A percentile compares a stretch with the other conserved stretches of the same genome.
Evolutionary conservation across 2,888 invertebrate genomes (phyloP).

Genomic region (Euproctis similis): DNA sequence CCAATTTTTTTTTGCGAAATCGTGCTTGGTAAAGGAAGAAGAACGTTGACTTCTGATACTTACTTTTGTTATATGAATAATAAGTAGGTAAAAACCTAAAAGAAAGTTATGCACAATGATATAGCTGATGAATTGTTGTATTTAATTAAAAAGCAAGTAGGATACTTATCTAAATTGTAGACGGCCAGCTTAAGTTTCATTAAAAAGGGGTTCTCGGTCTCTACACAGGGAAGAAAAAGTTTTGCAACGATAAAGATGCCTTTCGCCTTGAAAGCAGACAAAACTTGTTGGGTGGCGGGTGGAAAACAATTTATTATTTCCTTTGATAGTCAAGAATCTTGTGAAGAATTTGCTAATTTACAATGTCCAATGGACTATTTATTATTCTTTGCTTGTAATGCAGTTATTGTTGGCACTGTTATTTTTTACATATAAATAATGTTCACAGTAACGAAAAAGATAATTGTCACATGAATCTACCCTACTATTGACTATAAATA

Average conservation of each 20-base stretch:
- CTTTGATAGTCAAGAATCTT: slow-evolving; percentile 43
- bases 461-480: too few species aligned
- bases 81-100: too few species aligned
- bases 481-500: too few species aligned
- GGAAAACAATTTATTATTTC: slow-evolving; percentile 55
- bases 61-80: too few species aligned
- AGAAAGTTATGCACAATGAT: too few species aligned
- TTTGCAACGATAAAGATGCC: slow-evolving; percentile 64
- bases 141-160: slow-evolving; percentile 49
- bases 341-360: slow-evolving; percentile 42
- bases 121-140: slow-evolving; percentile 26
- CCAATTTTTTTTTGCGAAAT: too few species aligned
- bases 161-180: slow-evolving; percentile 60
- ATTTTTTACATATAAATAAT: too few species aligned
- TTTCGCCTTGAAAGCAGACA: slow-evolving; percentile 51
- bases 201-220: slow-evolving; percentile 50
- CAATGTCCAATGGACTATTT: slow-evolving; percentile 21
- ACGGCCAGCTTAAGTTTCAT: slow-evolving; percentile 60
- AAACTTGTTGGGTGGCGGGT: slow-evolving; percentile 47
- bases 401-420: slow-evolving; percentile 3
- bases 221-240: slow-evolving; percentile 58
- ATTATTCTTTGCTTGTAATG: slow-evolving; percentile 13
- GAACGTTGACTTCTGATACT: too few species aligned
- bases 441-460: too few species aligned
- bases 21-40: too few species aligned